Conservation (phyloP, 2,888 invertebrate species). For the Brachycybe producta region DNA sequence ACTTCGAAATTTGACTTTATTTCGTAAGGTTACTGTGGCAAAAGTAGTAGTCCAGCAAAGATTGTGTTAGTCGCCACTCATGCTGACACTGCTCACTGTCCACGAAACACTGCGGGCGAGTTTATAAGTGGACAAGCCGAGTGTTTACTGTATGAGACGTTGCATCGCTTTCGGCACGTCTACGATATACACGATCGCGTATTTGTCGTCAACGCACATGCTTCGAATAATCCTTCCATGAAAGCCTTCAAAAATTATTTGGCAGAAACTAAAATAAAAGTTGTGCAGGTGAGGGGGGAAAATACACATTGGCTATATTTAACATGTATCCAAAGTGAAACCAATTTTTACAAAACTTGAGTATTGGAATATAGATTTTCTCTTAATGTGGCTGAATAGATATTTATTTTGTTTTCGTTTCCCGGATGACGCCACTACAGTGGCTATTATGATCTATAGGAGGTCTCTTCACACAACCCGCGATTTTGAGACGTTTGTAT, state of each 20-base stretch:
- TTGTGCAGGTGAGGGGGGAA: constrained; percentile 43
- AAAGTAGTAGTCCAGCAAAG: constrained; percentile 38
- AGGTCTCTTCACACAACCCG: too few species aligned
- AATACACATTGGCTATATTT: not conserved
- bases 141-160: constrained; percentile 37
- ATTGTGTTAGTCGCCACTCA: constrained; percentile 52
- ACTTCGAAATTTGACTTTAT: not conserved
- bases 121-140: constrained; percentile 45
- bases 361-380: not conserved
- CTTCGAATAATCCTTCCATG: constrained; percentile 47
- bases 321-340: not conserved
- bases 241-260: constrained; percentile 47
- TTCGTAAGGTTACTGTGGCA: constrained; percentile 44
- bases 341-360: not conserved
- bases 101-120: constrained; percentile 43
- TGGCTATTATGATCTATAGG: too few species aligned
- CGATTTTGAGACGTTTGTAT: too few species aligned
- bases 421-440: too few species aligned
- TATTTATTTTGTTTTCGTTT: too few species aligned
- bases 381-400: too few species aligned
- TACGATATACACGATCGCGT: constrained; percentile 46
- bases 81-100: constrained; percentile 43
- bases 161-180: constrained; percentile 41
- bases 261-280: constrained; percentile 39
- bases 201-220: constrained; percentile 48